Percentiles rank a stretch among this genome's conserved stretches.
phyloP scores from a whole-genome alignment of 2,888 invertebrate genomes.

The Eudasyphora cyanicolor region DNA sequence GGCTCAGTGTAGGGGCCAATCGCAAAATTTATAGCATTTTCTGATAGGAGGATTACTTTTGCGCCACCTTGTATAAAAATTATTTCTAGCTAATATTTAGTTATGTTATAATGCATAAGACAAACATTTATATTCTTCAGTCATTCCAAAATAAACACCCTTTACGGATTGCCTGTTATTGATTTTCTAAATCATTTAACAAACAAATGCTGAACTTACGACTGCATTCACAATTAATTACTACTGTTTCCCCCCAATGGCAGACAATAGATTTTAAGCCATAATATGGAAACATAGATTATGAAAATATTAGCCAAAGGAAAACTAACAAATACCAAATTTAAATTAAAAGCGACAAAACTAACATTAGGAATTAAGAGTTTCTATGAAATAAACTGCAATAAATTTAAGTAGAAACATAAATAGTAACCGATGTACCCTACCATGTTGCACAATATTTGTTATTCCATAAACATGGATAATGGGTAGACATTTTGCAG shows the following conservation, averaged over 20 bases:
- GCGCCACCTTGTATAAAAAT: too few species aligned
- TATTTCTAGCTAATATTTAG: too few species aligned
- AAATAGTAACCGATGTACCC: neutral
- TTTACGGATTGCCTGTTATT: neutral
- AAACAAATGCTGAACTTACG: neutral
- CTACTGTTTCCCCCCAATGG: slow-evolving; percentile 4
- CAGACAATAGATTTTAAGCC: slow-evolving; percentile 41
- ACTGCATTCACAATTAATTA: slow-evolving; percentile 44
- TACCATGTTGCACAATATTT: too few species aligned
- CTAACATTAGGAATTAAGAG: slow-evolving; percentile 37
- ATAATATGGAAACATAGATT: slow-evolving; percentile 35
- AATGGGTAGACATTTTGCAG: too few species aligned
- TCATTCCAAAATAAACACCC: neutral
- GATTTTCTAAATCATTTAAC: neutral
- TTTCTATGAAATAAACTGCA: slow-evolving; percentile 1
- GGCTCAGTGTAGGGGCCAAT: too few species aligned
- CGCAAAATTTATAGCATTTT: too few species aligned
- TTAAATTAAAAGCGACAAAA: slow-evolving; percentile 39
- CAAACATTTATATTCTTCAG: too few species aligned
- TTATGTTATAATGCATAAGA: too few species aligned
- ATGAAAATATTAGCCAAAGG: slow-evolving; percentile 1
- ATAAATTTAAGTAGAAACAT: neutral
- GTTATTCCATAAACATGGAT: too few species aligned
- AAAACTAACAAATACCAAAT: slow-evolving; percentile 8
- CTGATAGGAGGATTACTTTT: too few species aligned